Conservation (phyloP, 2,797 vertebrate genomes). For the Myotis pilosus region DNA sequence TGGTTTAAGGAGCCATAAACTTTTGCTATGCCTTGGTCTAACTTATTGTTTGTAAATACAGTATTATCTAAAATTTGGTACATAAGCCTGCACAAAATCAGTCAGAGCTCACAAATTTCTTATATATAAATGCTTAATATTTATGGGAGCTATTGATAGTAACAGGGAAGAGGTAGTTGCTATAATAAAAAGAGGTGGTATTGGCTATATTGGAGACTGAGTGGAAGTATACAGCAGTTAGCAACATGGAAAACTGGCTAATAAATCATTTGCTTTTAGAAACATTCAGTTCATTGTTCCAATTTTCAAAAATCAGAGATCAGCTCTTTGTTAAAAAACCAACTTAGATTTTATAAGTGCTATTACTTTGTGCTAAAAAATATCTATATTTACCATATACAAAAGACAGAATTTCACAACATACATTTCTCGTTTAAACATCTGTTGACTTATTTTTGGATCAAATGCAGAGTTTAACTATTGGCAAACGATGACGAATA, state of each 20-base stretch:
- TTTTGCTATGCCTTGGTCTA: not conserved
- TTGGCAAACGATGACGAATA: slow-evolving; percentile 47
- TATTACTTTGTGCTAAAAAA: slow-evolving; percentile 32
- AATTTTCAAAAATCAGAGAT: slow-evolving; percentile 52
- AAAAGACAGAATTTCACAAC: slow-evolving; percentile 53
- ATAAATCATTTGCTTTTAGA: slow-evolving; percentile 23
- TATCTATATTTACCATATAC: slow-evolving; percentile 31
- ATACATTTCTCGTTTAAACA: slow-evolving; percentile 60
- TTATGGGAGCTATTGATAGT: not conserved
- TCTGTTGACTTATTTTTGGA: slow-evolving; percentile 61
- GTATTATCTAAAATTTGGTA: not conserved
- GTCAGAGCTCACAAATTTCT: not conserved
- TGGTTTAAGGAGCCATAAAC: not conserved
- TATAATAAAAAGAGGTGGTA: not conserved
- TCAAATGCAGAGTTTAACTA: slow-evolving; percentile 56
- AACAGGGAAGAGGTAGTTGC: not conserved
- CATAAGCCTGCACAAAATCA: not conserved
- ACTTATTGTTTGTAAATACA: not conserved
- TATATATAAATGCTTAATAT: not conserved
- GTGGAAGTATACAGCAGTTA: not conserved
- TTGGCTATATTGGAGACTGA: not conserved
- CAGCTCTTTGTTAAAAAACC: slow-evolving; percentile 10
- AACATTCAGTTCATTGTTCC: slow-evolving; percentile 7
- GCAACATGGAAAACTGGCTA: slow-evolving; percentile 17
- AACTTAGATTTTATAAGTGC: not conserved